These are phyloP conservation scores for Drosophila parvula DNA, from an alignment of 1,140 invertebrate species.

Conservation along the genomic window DNA sequence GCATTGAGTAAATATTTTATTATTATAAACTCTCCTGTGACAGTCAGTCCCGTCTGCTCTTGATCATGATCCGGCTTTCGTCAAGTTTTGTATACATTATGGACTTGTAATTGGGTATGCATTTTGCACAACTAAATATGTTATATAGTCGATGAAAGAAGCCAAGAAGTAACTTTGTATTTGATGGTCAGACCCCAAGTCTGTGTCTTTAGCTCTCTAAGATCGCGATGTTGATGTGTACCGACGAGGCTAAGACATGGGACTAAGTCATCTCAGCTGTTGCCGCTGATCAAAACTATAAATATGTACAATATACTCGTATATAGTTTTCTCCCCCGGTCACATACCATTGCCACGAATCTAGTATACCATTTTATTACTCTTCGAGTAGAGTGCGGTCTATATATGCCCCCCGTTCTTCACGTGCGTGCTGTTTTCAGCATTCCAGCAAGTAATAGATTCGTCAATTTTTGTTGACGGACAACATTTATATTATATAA, in stretches of 20 bases:
- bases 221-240: not conserved
- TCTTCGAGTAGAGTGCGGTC: slow-evolving; percentile 2
- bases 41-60: not conserved
- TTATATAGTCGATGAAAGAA: not conserved
- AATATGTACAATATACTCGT: not conserved
- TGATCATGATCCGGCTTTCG: not conserved
- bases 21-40: not conserved
- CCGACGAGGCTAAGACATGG: not conserved
- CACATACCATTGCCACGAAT: not conserved
- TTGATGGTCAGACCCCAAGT: no score
- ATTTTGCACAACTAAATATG: not conserved
- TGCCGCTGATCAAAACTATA: not conserved
- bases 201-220: no score
- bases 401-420: not conserved
- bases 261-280: not conserved
- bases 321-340: not conserved
- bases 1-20: not conserved
- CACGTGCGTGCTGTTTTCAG: slow-evolving; percentile 10
- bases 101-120: not conserved
- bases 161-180: not conserved
- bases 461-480: slow-evolving; percentile 5
- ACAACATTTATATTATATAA: not conserved
- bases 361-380: slow-evolving; percentile 1
- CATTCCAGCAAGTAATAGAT: slow-evolving; percentile 16
- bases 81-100: not conserved